Conservation (phyloP, 2,113 vertebrate species). For the Oreochromis spilurus region DNA sequence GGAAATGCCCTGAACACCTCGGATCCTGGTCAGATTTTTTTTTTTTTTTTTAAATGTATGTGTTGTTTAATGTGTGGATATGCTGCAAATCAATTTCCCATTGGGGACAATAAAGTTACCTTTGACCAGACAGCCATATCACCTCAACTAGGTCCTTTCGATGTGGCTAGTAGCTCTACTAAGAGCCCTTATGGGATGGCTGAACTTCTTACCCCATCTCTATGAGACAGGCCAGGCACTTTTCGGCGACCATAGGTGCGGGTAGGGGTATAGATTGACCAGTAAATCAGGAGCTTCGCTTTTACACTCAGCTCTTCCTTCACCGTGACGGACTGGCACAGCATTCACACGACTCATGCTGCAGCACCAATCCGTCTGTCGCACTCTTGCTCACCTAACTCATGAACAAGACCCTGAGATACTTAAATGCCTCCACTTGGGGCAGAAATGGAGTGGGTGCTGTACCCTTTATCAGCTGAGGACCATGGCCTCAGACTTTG, state of each 20-base stretch:
- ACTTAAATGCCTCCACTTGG: neutral
- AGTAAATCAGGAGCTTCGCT: neutral
- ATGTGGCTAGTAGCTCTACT: neutral
- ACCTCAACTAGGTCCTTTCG: neutral
- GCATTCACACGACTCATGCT: neutral
- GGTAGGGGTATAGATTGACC: neutral
- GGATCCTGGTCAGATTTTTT: neutral
- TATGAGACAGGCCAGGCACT: neutral
- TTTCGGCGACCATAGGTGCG: neutral
- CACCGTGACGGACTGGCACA: accelerated
- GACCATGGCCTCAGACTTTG: neutral
- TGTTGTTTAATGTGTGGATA: neutral
- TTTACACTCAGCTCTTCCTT: neutral
- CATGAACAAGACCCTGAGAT: neutral
- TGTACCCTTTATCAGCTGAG: neutral
- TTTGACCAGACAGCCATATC: neutral
- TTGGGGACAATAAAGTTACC: neutral
- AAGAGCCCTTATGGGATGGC: neutral
- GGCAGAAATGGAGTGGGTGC: neutral
- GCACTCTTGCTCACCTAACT: accelerated
- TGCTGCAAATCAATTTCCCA: neutral
- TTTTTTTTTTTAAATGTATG: neutral
- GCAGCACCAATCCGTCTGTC: neutral
- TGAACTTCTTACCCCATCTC: neutral
- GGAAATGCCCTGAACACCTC: neutral